Evolutionary conservation across 2,113 vertebrate species (phyloP), one percentile per base, ranked within the genome.

Genomic region (Siniperca knerii): DNA sequence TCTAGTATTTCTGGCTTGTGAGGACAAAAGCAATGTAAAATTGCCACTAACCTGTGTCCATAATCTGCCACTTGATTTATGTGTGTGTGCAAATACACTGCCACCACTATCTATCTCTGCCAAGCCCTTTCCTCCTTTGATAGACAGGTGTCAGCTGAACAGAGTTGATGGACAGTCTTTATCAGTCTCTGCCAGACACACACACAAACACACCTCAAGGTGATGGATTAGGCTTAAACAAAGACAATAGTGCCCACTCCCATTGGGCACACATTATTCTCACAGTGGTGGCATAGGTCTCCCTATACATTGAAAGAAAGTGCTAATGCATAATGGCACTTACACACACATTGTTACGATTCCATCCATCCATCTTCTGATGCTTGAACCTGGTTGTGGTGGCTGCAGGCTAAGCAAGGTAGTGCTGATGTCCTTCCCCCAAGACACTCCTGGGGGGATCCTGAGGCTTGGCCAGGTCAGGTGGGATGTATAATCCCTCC

Each of bases 121-220:
- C 84, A 83, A 90, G 69, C 55, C 60, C 25, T 87, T 83, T 77
- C 55, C 85, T 77, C 40, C 71, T 83, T 85, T 92, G 91, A 93
- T 55, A 87, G 93, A 84, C 92, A 94, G 87, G 62, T 86, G 83
- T 90, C 87, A 93, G 75, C 89, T 86, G 66, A 92, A 84, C 86
- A 64, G 54, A 87, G 66, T 44, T 92, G 90, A 93, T 79, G 87
- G 89, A 90, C 85, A 87, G 79, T 82, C 88, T 92, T 95, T 93
- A 94, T 95, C 94, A 87, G 83, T 55, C 61, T 72, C 46, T 79
- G 85, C 80, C 91, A 92, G 88, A 83, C 78, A 64, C 79, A 82
- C 82, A 87, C 76, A 75, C 71, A 87, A 83, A 84, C 84, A 85
- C 79, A 87, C 29, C 46, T 83, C 73, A 57, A 77, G 84, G 76